Base-by-base conservation (phyloP, 2,113 vertebrate genomes). In the Pithys albifrons region DNA sequence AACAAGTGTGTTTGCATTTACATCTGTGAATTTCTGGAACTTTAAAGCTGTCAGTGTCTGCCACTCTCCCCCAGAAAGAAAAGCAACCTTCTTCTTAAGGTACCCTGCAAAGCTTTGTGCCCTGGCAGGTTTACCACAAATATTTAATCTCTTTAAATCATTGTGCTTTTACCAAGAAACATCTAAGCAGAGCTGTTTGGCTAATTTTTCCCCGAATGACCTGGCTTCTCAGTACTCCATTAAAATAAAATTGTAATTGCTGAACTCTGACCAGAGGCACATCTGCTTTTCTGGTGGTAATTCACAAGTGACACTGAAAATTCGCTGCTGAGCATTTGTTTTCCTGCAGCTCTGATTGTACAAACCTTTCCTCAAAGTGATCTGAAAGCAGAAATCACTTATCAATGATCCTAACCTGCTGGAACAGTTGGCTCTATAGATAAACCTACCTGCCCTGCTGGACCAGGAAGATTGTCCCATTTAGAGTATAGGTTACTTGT, bases 131-230 rank as follows among this genome's bases (percentile, higher is more conserved):
- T 57, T 52, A 49, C 41, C 77, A 64, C 80, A 73, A 62, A 14
- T 35, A 62, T 45, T 73, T 81, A 39, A 33, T 77, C 84, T 22
- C 19, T 48, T 70, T 20, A 91, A 89, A 65, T 70, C 8, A 13
- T 33, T 52, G 7, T 31, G 31, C 6, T 59, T 88, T 85, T 73
- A 65, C 80, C 51, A 66, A 6, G 57, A 64, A 58, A 35, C 45
- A 66, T 49, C 49, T 57, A 48, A n/a, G 27, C 71, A 58, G 37
- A 45, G 41, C 51, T 64, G 25, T 33, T 76, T 7, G 23, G 74
- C n/a, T 90, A 51, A 35, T 86, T 86, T 86, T 80, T 72, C 81
- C 13, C 19, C 27, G 82, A 79, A 37, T 80, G 72, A 80, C 84
- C 41, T 45, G 76, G 5, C 62, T 94, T 85, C 65, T 74, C 43